Percentiles rank a stretch among this genome's conserved stretches.
These are phyloP conservation scores for Melozone crissalis DNA, from an alignment of 2,113 vertebrate species.

Conservation along the genomic window DNA sequence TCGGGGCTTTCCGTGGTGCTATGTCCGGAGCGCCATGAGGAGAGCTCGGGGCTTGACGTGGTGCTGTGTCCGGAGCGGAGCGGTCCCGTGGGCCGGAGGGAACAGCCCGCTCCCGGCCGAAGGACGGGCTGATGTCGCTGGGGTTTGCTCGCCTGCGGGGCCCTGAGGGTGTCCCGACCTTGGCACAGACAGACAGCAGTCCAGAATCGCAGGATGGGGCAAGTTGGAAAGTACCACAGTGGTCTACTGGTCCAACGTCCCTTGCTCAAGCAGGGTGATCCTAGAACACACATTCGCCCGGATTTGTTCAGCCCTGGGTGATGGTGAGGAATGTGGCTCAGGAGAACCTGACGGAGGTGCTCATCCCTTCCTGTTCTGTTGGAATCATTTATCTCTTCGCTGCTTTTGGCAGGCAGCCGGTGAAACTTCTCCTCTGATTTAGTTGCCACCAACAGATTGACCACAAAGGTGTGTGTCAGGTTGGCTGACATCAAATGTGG, in stretches of 20 bases:
- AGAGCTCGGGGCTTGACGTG: neutral
- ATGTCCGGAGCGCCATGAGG: neutral
- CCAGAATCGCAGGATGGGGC: neutral
- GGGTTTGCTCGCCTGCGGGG: too few relatives aligned
- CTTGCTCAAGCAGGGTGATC: neutral
- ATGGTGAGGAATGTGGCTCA: neutral
- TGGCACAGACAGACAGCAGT: accelerated
- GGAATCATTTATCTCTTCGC: accelerated
- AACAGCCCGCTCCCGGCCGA: neutral
- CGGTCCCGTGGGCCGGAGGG: too few relatives aligned
- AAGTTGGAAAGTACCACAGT: too few relatives aligned
- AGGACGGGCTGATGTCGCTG: accelerated
- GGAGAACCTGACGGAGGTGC: neutral
- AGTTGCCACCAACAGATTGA: neutral
- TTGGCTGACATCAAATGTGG: neutral
- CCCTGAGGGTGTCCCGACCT: accelerated
- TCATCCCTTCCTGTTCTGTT: neutral
- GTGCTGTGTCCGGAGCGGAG: neutral
- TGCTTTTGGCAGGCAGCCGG: neutral
- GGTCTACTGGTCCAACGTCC: neutral
- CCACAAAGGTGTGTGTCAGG: accelerated
- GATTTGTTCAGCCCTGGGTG: neutral
- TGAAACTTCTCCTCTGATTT: neutral
- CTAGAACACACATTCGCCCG: accelerated
- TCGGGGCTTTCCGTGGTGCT: neutral